phyloP scores from a whole-genome alignment of 2,797 vertebrate genomes.

The Pangasius krempfi region DNA sequence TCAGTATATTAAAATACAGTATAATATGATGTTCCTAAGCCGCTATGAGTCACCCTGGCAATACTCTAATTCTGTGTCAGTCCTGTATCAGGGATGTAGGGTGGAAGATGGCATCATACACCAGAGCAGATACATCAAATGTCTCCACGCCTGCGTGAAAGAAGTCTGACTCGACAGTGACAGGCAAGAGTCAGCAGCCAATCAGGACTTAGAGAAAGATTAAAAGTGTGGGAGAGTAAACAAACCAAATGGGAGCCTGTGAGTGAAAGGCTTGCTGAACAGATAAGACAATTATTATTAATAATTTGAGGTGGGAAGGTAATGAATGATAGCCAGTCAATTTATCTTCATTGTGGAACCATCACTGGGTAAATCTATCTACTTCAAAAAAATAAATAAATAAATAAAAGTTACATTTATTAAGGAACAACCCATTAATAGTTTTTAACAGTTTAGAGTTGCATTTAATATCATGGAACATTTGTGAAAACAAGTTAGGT shows the following conservation, averaged over 20 bases:
- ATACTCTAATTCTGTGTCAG: neutral
- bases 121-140: neutral
- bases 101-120: neutral
- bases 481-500: neutral
- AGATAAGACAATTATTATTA: neutral
- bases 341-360: neutral
- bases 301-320: neutral
- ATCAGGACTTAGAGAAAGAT: neutral
- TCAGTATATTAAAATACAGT: neutral
- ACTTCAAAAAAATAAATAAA: neutral
- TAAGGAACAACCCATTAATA: neutral
- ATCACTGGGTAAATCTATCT: neutral
- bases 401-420: neutral
- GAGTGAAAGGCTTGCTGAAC: neutral
- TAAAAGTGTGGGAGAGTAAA: neutral
- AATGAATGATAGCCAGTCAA: neutral
- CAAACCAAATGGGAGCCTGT: neutral
- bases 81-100: neutral
- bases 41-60: neutral
- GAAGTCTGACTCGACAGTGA: neutral
- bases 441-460: neutral
- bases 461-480: neutral
- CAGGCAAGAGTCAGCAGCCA: neutral
- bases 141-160: neutral
- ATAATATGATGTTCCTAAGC: neutral